Conservation (phyloP, 2,888 invertebrate genomes). For the Netelia virgata region DNA sequence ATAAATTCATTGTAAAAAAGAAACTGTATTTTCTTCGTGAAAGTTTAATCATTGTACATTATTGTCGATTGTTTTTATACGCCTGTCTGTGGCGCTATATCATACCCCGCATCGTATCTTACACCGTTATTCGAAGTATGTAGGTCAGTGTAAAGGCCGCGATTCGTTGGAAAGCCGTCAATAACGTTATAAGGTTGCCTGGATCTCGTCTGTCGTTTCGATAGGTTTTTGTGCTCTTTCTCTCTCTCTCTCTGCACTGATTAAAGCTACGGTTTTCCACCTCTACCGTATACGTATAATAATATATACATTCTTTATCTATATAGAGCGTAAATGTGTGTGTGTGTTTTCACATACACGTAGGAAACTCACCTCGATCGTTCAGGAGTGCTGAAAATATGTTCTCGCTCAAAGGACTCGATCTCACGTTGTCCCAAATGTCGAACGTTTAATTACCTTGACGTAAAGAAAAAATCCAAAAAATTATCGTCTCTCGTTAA, state of each 20-base stretch:
- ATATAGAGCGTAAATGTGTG: neutral
- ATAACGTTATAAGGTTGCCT: conserved; percentile 59
- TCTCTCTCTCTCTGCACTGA: conserved; percentile 23
- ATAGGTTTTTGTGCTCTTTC: conserved; percentile 24
- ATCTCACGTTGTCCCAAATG: neutral
- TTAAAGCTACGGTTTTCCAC: conserved; percentile 38
- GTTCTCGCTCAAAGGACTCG: neutral
- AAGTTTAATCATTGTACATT: neutral
- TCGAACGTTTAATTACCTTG: neutral
- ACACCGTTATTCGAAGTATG: conserved; percentile 77
- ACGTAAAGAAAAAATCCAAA: neutral
- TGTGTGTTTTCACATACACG: neutral
- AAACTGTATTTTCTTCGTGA: neutral
- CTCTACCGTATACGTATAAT: conserved; percentile 10
- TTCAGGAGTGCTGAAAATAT: neutral
- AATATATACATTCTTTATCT: neutral
- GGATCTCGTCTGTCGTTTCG: conserved; percentile 9
- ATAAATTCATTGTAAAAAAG: neutral
- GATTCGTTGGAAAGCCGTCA: conserved; percentile 79
- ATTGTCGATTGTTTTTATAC: neutral
- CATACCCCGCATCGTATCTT: conserved; percentile 35
- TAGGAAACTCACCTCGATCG: neutral
- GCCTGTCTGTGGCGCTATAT: neutral
- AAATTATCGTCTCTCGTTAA: neutral
- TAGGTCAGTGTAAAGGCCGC: conserved; percentile 84